Percentiles rank a stretch among this genome's conserved stretches.
Conservation (phyloP, 1,140 invertebrate species). For the Solenopsis invicta region DNA sequence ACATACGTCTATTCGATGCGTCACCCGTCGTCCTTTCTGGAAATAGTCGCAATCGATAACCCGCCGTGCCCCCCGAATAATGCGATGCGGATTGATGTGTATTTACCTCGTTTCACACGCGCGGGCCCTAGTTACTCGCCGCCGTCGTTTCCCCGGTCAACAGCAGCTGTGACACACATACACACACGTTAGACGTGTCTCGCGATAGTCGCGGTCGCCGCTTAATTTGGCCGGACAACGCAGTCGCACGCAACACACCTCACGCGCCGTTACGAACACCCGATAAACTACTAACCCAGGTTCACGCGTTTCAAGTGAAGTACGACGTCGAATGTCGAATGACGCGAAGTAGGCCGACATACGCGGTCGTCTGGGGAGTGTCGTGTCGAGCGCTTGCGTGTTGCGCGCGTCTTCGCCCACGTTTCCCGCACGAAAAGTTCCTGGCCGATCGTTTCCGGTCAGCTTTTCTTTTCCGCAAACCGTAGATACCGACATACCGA, state of each 20-base stretch:
- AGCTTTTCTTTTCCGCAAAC: not conserved
- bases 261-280: not conserved
- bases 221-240: not conserved
- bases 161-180: not conserved
- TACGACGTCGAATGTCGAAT: slow-evolving; percentile 9
- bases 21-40: slow-evolving; percentile 77
- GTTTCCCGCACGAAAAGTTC: not conserved
- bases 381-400: slow-evolving; percentile 55
- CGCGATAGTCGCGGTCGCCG: not conserved
- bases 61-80: slow-evolving; percentile 51
- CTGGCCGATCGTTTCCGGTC: not conserved
- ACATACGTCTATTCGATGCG: slow-evolving; percentile 68
- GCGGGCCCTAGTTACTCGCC: not conserved
- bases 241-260: not conserved
- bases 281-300: not conserved
- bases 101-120: slow-evolving; percentile 67
- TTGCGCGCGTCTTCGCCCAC: not conserved
- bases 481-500: not conserved
- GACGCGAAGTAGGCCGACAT: slow-evolving; percentile 46
- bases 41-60: slow-evolving; percentile 78
- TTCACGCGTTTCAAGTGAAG: slow-evolving; percentile 25
- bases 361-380: not conserved
- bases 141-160: not conserved
- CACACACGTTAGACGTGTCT: not conserved
- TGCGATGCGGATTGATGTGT: slow-evolving; percentile 33